phyloP scores from a whole-genome alignment of 1,140 invertebrate genomes.

The Drosophila ohnishii region DNA sequence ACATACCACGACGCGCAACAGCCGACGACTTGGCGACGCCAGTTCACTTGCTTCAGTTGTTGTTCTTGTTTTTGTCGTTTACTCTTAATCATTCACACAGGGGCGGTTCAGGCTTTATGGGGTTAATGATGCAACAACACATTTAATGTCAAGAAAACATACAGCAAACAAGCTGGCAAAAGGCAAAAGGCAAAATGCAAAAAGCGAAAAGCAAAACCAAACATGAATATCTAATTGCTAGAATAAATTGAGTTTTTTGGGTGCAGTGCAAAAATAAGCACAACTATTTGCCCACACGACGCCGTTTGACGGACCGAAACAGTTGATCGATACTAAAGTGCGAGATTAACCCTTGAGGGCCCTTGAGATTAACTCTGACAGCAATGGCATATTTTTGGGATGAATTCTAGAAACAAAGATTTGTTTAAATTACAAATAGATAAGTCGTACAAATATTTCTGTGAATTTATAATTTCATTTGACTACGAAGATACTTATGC shows the following conservation, averaged over 20 bases:
- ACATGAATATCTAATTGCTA: slow-evolving; percentile 27
- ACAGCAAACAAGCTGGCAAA: slow-evolving; percentile 4
- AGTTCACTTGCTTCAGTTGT: slow-evolving; percentile 66
- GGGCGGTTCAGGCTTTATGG: slow-evolving; percentile 30
- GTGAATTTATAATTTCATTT: too few relatives aligned
- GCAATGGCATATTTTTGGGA: too few relatives aligned
- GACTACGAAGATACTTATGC: too few relatives aligned
- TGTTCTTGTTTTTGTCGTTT: slow-evolving; percentile 44
- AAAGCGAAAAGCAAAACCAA: slow-evolving; percentile 7
- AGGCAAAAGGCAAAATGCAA: slow-evolving; percentile 1
- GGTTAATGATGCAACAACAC: slow-evolving; percentile 34
- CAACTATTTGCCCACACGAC: slow-evolving; percentile 20
- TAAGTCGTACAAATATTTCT: too few relatives aligned
- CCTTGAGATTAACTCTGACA: too few relatives aligned
- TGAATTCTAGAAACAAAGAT: background rate
- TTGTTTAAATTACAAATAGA: too few relatives aligned
- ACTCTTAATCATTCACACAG: slow-evolving; percentile 49
- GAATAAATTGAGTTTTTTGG: slow-evolving; percentile 31
- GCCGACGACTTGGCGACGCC: slow-evolving; percentile 75
- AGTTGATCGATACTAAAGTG: slow-evolving; percentile 21
- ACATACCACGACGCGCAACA: slow-evolving; percentile 40
- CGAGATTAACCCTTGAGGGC: slow-evolving; percentile 10
- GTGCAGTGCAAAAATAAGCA: slow-evolving; percentile 26
- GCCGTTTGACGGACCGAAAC: slow-evolving; percentile 16
- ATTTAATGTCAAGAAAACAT: slow-evolving; percentile 19